A percentile compares a stretch with the other conserved stretches of the same genome.
phyloP scores from a whole-genome alignment of 1,140 invertebrate species.

The Stegodyphus dumicola region DNA sequence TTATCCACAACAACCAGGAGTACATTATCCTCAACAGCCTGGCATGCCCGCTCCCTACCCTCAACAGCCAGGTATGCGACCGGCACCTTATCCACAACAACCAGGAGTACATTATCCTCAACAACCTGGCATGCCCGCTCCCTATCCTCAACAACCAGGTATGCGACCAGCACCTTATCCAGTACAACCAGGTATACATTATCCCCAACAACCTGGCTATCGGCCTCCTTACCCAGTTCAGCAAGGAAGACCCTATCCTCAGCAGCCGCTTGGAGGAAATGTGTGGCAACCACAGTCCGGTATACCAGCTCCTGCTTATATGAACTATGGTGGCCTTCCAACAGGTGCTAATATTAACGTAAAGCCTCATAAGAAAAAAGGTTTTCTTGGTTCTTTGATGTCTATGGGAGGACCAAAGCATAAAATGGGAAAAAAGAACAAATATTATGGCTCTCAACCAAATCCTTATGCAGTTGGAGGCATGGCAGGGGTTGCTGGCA shows the following conservation, averaged over 20 bases:
- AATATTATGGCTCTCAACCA: constrained; percentile 42
- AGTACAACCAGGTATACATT: background rate
- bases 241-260: background rate
- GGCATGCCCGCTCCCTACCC: background rate
- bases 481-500: background rate
- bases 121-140: background rate
- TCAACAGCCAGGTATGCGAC: constrained; percentile 1
- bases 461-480: constrained; percentile 40
- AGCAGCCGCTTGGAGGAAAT: constrained; percentile 17
- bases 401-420: constrained; percentile 13
- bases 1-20: background rate
- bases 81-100: background rate
- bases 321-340: constrained; percentile 46
- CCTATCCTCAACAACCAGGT: constrained; percentile 7
- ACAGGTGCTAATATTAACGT: constrained; percentile 31
- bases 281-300: constrained; percentile 39
- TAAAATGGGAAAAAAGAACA: background rate
- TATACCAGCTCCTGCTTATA: constrained; percentile 42
- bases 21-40: background rate
- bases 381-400: constrained; percentile 35
- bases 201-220: constrained; percentile 32
- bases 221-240: constrained; percentile 28
- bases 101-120: constrained; percentile 3
- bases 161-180: background rate
- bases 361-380: constrained; percentile 37